Evolutionary conservation across 2,113 vertebrate species (phyloP).

Genomic region (Ovis canadensis): DNA sequence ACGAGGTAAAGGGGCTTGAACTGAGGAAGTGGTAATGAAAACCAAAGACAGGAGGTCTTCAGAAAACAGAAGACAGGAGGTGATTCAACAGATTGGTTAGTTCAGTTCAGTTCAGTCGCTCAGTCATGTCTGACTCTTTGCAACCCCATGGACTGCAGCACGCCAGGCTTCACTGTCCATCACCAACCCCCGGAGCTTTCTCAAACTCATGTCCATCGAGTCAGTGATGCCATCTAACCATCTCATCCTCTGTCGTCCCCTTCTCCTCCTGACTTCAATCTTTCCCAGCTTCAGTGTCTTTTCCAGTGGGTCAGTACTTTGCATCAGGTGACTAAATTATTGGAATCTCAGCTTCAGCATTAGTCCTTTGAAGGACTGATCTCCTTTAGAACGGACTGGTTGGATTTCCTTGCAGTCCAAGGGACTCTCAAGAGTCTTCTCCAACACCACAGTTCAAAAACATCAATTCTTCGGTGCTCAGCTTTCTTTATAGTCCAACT

Average conservation of each 20-base stretch:
- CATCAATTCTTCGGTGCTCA: fast-evolving
- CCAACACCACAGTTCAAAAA: not conserved
- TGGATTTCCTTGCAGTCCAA: not conserved
- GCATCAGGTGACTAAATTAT: not conserved
- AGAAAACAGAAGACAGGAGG: not conserved
- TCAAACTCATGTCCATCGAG: not conserved
- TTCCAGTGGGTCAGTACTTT: not conserved
- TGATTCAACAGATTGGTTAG: not conserved
- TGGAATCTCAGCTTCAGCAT: not conserved
- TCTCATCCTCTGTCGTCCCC: not conserved
- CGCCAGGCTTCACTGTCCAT: not conserved
- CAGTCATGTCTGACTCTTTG: not conserved
- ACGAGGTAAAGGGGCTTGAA: not conserved
- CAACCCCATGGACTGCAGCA: not conserved
- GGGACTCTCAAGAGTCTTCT: not conserved
- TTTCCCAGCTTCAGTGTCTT: not conserved
- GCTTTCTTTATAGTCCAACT: not conserved
- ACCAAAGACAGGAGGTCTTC: not conserved
- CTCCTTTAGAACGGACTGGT: not conserved
- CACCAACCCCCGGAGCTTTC: not conserved
- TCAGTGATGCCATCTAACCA: not conserved
- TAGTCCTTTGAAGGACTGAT: not conserved
- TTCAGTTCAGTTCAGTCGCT: not conserved
- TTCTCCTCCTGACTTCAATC: not conserved
- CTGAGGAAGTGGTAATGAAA: not conserved